Base-by-base conservation (phyloP, 2,113 vertebrate species). In the Girardinichthys multiradiatus region DNA sequence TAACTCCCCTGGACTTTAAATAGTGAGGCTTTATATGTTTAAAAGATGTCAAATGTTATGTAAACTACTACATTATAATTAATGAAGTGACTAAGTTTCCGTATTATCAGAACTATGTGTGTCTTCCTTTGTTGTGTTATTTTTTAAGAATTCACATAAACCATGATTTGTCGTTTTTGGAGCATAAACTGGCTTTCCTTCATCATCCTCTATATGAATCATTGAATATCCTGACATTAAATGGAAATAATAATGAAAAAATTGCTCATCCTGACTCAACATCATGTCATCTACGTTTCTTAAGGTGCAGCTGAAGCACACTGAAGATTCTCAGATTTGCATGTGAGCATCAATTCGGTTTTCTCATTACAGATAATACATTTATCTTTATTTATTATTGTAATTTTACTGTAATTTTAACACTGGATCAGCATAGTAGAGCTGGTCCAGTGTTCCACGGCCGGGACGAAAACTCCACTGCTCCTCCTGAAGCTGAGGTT, bases 161-260 rank as follows among this genome's bases (percentile, higher is more conserved):
- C 33, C 33, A 57, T 2, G 14, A 30, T 8, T 5, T 30, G 3
- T 31, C 24, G 4, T 17, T n/a, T 57, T 57, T 68, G 0, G 57
- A 26, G 24, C 30, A 26, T 57, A 17, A 33, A 30, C 11, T 21
- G 26, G 19, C 15, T 33, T 24, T 68, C 39, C 0, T 35, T 26
- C 33, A 1, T 9, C 17, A n/a, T 57, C 31, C 33, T 37, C 4
- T 3, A n/a, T n/a, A 68, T 68, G 51, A 27, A n/a, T 68, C 48
- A 68, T 2, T 27, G 5, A 19, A 17, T 6, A 21, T 39, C n/a
- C 6, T 58, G 54, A 58, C 35, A 8, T 17, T 37, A 69, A 69
- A 69, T 69, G 54, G 35, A 31, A 69, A 69, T 28, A 13, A 27
- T 54, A 31, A 68, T 48, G 12, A 21, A 29, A 24, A 31, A 67